Conservation (phyloP, 1,140 invertebrate species). For the Brachionus manjavacas region DNA sequence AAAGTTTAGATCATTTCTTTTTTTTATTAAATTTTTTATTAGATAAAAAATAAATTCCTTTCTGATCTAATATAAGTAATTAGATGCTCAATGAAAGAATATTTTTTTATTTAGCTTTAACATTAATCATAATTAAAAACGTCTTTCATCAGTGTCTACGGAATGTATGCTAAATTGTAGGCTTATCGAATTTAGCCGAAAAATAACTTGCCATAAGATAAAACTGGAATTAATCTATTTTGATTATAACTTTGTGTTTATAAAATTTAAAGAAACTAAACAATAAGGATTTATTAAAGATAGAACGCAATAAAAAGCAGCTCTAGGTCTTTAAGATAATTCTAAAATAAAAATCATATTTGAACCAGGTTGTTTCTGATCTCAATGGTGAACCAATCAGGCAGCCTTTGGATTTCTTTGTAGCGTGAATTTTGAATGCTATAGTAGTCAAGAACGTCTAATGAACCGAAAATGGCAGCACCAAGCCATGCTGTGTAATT, state of each 20-base stretch:
- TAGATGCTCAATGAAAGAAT: too few species aligned
- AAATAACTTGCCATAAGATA: neutral
- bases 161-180: neutral
- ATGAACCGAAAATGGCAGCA: conserved; percentile 74
- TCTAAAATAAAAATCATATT: neutral
- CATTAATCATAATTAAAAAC: neutral
- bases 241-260: neutral
- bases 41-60: too few species aligned
- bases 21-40: too few species aligned
- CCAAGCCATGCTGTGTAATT: conserved; percentile 81
- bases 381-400: conserved; percentile 68
- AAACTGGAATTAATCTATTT: neutral
- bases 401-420: conserved; percentile 65
- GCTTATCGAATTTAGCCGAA: neutral
- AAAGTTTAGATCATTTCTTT: too few species aligned
- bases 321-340: neutral
- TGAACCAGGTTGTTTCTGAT: conserved; percentile 56
- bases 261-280: neutral
- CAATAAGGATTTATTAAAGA: neutral
- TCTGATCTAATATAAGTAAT: too few species aligned
- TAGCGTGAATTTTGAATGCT: conserved; percentile 72
- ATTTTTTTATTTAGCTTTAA: neutral
- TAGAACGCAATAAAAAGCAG: neutral
- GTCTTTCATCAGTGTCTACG: neutral
- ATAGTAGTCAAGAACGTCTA: conserved; percentile 69